Percentiles rank a stretch among this genome's conserved stretches.
phyloP scores from a whole-genome alignment of 2,888 invertebrate genomes.

The Agonopterix subpropinquella region DNA sequence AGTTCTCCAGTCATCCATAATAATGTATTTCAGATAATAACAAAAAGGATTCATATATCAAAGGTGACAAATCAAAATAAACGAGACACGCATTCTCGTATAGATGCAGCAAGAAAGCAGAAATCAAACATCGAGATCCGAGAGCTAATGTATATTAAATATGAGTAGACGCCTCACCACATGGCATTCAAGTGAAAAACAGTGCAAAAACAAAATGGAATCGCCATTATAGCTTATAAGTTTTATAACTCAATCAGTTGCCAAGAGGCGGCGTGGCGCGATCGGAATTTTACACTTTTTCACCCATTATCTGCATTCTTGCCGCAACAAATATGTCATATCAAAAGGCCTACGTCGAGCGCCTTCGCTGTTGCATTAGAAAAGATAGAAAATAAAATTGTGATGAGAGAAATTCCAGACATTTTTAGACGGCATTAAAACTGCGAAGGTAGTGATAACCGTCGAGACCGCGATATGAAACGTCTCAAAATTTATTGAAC shows the following conservation, averaged over 20 bases:
- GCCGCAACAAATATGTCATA: conserved; percentile 39
- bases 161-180: conserved; percentile 41
- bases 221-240: conserved; percentile 72
- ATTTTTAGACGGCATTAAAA: conserved; percentile 24
- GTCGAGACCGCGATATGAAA: neutral
- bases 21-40: conserved; percentile 51
- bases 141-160: conserved; percentile 66
- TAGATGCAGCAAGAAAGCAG: conserved; percentile 49
- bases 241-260: conserved; percentile 72
- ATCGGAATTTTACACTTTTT: conserved; percentile 69
- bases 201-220: conserved; percentile 64
- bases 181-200: conserved; percentile 66
- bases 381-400: conserved; percentile 39
- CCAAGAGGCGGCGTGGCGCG: conserved; percentile 38
- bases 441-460: neutral
- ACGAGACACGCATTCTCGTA: conserved; percentile 57
- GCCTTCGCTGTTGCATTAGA: conserved; percentile 35
- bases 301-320: conserved; percentile 58
- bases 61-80: conserved; percentile 70
- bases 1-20: conserved; percentile 41
- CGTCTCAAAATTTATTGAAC: too few relatives aligned
- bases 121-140: conserved; percentile 50
- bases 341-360: conserved; percentile 33
- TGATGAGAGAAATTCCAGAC: conserved; percentile 43
- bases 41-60: conserved; percentile 65